Base-by-base conservation (phyloP, 2,888 invertebrate genomes). In the Drosophila leonis region DNA sequence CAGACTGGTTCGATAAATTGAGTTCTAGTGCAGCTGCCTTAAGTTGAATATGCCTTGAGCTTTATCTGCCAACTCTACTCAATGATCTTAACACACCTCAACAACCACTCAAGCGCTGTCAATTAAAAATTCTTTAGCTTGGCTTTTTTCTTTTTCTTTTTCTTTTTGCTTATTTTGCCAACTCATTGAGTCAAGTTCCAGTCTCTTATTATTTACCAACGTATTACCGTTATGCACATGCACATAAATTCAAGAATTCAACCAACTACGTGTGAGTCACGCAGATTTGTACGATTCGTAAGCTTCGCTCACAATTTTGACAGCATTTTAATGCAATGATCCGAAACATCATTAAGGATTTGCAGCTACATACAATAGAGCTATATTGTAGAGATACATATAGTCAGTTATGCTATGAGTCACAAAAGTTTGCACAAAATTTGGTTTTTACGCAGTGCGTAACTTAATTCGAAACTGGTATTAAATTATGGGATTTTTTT, bases 401-500 rank as follows among this genome's bases (percentile, higher is more conserved):
- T 18, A 31, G 31, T 33, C 18, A 13, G 8, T 8, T 13, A 10
- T 10, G 31, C 20, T 33, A 44, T 76, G 76, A 76, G 12, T 76
- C 76, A 76, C 37, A 52, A 33, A 3, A 31, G 13, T 31, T 68
- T 27, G 51, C 27, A 35, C 20, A 31, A 41, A 44, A 35, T 39
- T 44, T 65, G 65, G 68, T 39, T 65, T 82, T 78, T 65, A 72
- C 78, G 65, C 31, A 69, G 72, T 67, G 68, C 68, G 65, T 84
- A 69, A 67, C 67, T 61, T 63, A 55, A 65, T 69, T 76, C 62
- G 49, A 61, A 68, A 57, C 52, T 67, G 65, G 29, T 64, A 64
- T 63, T 67, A 56, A 37, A 64, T 64, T 63, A 52, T 46, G 35
- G 63, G 44, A 56, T 69, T 72, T 66, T 78, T 63, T 56, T n/a